Base-by-base conservation (phyloP, 2,113 vertebrate species). In the Sorex fumeus region DNA sequence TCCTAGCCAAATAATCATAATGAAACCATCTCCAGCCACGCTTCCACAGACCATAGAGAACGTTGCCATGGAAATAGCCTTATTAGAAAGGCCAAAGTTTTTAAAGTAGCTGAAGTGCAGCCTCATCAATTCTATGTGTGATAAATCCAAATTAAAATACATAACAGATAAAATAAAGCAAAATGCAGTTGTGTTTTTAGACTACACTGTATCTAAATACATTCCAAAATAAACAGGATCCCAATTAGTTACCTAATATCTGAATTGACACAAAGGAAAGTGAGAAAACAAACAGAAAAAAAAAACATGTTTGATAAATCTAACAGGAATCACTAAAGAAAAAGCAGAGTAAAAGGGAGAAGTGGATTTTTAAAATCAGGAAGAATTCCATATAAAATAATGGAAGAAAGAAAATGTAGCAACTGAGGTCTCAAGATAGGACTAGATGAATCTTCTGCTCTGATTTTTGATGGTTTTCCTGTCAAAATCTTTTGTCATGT, bases 51-150 rank as follows among this genome's bases (percentile, higher is more conserved):
- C 28, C 27, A 27, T 25, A 2, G 66, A 82, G 75, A 77, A 18
- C 8, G 32, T 43, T 83, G 43, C 25, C 50, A 15, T 83, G 30
- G 60, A 83, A 72, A 60, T 72, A 3, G 5, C 50, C 45, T 57
- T 67, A 67, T 50, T 77, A 36, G 79, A 83, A 89, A 80, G 34
- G 28, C 8, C 32, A 47, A 78, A 70, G 45, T 85, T 19, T 1
- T 95, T 67, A 90, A 64, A 88, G 45, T 25, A 77, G 32, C 60
- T 67, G 53, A 78, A 93, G 12, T n/a, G 12, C 27, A 88, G 71
- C 30, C 32, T 90, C 64, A 64, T 28, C n/a, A 71, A 57, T 9
- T 79, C 30, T 43, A 18, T 34, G 45, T 84, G 72, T 83, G 21
- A 16, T 34, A 4, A 3, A 76, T 34, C 47, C 34, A 34, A 78